Conservation (phyloP, 2,797 vertebrate genomes). For the Tangara arthus region DNA sequence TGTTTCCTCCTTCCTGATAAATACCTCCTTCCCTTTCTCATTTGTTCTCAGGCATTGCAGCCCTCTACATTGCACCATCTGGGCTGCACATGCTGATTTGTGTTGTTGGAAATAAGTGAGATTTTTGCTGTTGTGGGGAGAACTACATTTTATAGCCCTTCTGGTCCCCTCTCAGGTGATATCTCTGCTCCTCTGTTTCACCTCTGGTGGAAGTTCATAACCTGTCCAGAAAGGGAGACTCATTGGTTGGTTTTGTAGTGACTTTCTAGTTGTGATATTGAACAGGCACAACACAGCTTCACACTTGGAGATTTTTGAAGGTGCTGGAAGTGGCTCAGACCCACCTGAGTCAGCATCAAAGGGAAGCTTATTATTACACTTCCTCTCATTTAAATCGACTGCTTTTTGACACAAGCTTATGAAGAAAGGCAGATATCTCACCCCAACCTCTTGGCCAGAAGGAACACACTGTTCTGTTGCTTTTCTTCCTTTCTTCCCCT, state of each 20-base stretch:
- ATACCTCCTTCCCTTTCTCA: neutral
- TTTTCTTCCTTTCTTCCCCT: neutral
- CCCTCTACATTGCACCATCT: neutral
- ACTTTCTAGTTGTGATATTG: neutral
- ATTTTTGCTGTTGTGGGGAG: neutral
- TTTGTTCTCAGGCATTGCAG: neutral
- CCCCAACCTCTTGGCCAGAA: neutral
- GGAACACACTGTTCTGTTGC: neutral
- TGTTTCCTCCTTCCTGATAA: constrained; percentile 5
- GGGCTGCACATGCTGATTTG: neutral
- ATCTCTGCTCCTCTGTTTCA: neutral
- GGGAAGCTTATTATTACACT: neutral
- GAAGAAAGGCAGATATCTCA: neutral
- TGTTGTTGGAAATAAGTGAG: neutral
- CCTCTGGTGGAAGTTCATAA: neutral
- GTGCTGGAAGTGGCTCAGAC: neutral
- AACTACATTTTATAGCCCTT: neutral
- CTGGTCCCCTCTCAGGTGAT: neutral
- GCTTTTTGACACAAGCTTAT: neutral
- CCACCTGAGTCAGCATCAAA: neutral
- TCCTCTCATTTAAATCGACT: neutral
- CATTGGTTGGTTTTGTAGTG: neutral
- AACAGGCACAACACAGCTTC: rapidly evolving
- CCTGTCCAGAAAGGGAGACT: neutral
- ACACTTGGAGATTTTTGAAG: neutral